These are phyloP conservation scores for Nothocercus julius DNA, from an alignment of 2,113 vertebrate genomes.

Conservation along the genomic window DNA sequence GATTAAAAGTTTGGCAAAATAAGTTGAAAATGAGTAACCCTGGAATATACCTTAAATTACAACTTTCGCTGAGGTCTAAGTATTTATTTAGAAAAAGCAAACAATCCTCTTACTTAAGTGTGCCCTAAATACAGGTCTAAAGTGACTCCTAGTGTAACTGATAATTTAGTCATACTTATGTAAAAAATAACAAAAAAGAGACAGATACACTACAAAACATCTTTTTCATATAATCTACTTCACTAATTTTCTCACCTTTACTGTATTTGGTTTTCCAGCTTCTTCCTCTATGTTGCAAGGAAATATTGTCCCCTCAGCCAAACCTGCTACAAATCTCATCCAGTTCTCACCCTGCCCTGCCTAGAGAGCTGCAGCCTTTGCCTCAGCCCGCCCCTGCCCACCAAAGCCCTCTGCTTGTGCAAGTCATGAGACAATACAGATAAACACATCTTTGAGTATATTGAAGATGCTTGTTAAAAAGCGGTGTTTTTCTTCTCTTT, in stretches of 20 bases:
- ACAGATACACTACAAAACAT: neutral
- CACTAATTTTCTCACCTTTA: neutral
- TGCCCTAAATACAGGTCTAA: neutral
- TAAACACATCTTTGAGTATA: neutral
- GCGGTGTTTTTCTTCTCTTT: neutral
- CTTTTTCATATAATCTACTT: neutral
- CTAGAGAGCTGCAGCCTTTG: neutral
- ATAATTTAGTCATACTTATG: neutral
- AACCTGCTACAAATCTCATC: neutral
- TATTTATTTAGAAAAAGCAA: neutral
- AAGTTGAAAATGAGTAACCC: neutral
- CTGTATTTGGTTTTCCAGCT: neutral
- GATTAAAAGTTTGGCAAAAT: neutral
- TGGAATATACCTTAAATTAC: neutral
- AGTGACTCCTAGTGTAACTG: neutral
- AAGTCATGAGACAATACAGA: neutral
- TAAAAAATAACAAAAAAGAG: neutral
- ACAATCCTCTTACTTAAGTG: fast-evolving
- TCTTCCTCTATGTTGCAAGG: neutral
- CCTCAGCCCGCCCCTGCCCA: neutral
- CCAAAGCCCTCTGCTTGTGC: neutral
- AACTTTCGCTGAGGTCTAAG: fast-evolving
- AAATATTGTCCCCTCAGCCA: neutral
- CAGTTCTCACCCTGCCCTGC: neutral
- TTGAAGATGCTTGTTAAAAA: neutral